Base-by-base conservation (phyloP, 2,797 vertebrate genomes). In the Parotocinclus haroldoi region DNA sequence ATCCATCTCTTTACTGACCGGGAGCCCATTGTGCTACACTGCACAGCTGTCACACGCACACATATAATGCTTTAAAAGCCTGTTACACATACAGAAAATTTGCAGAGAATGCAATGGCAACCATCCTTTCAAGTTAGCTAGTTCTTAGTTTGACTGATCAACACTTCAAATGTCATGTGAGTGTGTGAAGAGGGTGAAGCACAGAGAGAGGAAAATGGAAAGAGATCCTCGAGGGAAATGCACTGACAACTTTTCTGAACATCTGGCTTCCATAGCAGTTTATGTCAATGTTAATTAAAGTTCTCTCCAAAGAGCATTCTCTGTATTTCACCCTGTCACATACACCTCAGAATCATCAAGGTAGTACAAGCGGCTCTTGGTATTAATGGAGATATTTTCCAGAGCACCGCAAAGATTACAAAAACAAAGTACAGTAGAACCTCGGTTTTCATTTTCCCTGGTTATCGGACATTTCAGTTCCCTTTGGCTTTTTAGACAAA, bases 91-190 rank as follows among this genome's bases (percentile, higher is more conserved):
- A 40, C 10, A 55, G 55, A 65, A 40, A 50, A 61, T 72, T 46
- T 61, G 39, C 50, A 48, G 45, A 46, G 75, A 80, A 74, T 66
- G 71, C 76, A 63, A 72, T 67, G 79, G 72, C 66, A 74, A 77
- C 72, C 54, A 77, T 70, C 69, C 70, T 44, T 53, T 57, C 6
- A 48, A 48, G 48, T 7, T 50, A 61, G 57, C 57, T 53, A 12
- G 36, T 40, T 65, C 53, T 55, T 40, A 49, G 57, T 72, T 66
- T 51, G 50, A 56, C 63, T 71, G 62, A 65, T 65, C 68, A 63
- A 40, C 53, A 51, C 52, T 64, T 70, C 46, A 66, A 61, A 70
- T 56, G 55, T 58, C 55, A 69, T 37, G 48, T 38, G 48, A 5
- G 38, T 54, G 17, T 60, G 16, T 19, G 54, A 61, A 57, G 9